Percentiles rank a stretch among this genome's conserved stretches.
These are phyloP conservation scores for Montipora foliosa DNA, from an alignment of 64 coral and sea anemone species.

Conservation along the genomic window DNA sequence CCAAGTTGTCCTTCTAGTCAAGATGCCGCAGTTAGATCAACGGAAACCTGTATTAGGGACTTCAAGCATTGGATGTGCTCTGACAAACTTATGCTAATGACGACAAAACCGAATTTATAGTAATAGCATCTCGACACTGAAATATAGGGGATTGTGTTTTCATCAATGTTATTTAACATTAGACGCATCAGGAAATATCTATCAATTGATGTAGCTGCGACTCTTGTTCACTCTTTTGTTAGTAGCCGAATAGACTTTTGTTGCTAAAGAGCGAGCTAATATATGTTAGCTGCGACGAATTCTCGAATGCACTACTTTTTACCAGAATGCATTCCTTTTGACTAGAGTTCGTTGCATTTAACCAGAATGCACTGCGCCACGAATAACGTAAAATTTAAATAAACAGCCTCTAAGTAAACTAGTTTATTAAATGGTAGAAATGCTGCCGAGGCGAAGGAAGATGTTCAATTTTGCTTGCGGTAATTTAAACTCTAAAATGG, in stretches of 20 bases:
- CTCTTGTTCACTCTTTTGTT: not conserved
- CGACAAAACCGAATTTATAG: conserved; percentile 4
- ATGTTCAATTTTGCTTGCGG: too few relatives aligned
- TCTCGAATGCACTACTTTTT: too few relatives aligned
- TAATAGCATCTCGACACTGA: not conserved
- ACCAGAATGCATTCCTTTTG: too few relatives aligned
- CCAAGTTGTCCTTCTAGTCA: not conserved
- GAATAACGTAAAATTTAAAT: too few relatives aligned
- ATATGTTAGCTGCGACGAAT: too few relatives aligned
- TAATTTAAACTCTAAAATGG: too few relatives aligned
- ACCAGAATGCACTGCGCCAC: too few relatives aligned
- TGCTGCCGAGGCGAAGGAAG: too few relatives aligned
- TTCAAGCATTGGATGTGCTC: not conserved
- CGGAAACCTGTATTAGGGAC: not conserved
- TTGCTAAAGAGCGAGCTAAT: too few relatives aligned
- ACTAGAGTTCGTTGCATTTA: too few relatives aligned
- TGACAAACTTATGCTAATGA: not conserved
- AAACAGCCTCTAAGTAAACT: too few relatives aligned
- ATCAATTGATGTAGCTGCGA: not conserved
- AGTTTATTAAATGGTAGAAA: too few relatives aligned
- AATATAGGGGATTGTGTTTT: not conserved
- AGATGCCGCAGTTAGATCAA: not conserved
- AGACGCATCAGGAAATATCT: not conserved
- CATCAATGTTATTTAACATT: not conserved
- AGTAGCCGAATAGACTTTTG: not conserved